Conservation (phyloP, 2,797 vertebrate genomes). For the Urophycis tenuis region DNA sequence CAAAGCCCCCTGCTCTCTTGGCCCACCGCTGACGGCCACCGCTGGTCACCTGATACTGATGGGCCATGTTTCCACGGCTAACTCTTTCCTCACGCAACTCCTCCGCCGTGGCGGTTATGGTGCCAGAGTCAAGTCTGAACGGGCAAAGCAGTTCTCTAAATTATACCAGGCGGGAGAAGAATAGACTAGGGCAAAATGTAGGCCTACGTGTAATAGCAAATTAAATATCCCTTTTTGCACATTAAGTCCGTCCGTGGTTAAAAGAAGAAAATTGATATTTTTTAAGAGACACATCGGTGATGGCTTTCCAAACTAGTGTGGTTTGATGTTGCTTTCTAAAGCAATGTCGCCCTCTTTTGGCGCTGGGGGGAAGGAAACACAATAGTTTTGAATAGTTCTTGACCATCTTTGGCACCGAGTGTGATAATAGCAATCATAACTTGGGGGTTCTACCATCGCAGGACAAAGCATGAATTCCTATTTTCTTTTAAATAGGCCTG, state of each 20-base stretch:
- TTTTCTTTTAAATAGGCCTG: background rate
- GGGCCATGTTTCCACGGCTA: background rate
- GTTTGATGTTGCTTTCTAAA: conserved; percentile 33
- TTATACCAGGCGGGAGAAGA: background rate
- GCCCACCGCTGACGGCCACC: conserved; percentile 2
- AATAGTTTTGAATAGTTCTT: background rate
- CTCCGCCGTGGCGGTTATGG: background rate
- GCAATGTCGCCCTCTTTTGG: conserved; percentile 66
- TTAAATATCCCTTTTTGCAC: background rate
- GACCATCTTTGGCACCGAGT: background rate
- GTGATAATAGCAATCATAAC: background rate
- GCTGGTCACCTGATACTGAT: background rate
- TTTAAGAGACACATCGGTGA: conserved; percentile 9
- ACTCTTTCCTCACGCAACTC: background rate
- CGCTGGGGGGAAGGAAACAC: background rate
- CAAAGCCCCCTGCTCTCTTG: background rate
- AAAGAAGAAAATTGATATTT: background rate
- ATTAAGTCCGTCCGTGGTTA: background rate
- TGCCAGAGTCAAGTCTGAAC: background rate
- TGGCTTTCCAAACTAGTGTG: background rate
- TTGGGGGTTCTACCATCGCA: background rate
- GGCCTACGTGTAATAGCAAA: background rate
- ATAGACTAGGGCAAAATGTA: background rate
- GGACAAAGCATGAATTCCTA: background rate
- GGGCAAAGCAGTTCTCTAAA: background rate